Base-by-base conservation (phyloP, 2,797 vertebrate genomes). In the Takifugu ocellatus region DNA sequence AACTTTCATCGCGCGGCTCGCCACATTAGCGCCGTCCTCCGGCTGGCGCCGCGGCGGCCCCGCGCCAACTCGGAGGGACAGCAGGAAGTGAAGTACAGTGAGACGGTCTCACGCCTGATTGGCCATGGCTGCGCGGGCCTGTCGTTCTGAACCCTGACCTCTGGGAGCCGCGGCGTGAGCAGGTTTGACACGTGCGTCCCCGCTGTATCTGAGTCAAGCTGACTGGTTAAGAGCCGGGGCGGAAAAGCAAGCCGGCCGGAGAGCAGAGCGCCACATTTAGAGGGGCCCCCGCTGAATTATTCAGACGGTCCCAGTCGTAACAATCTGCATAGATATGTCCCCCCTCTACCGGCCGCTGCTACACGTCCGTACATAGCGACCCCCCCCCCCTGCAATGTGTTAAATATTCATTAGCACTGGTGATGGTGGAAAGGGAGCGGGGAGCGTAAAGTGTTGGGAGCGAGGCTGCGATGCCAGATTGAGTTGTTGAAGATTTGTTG, bases 141-240 rank as follows among this genome's bases (percentile, higher is more conserved):
- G 88, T 83, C 81, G 67, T 57, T 68, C 67, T 81, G 79, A 90
- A 87, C 88, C 89, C 77, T 90, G 82, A 93, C 88, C 88, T 80
- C 78, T 53, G 52, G 83, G 78, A 77, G 74, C 76, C 2, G 63
- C 49, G 72, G 76, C 31, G 68, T 87, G 88, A 90, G 74, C 84
- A 15, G 78, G 86, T 79, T 52, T 87, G 88, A 91, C 87, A 90
- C 77, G 70, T 77, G 70, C 61, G 75, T 79, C 76, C 76, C 76
- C 24, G 15, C 69, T 66, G 78, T 64, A 63, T 74, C 72, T 90
- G 90, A 93, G 82, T 79, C 75, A 77, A 90, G 82, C 84, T 88
- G 85, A 93, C 89, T 93, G 84, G 77, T 86, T 90, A 89, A 90
- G 87, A 91, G 87, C 74, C 49, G 5, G 66, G 63, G 85, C 74